Percentiles rank a stretch among this genome's conserved stretches.
phyloP scores from a whole-genome alignment of 53 echinoderm and acorn worm genomes.

The Astropecten irregularis region DNA sequence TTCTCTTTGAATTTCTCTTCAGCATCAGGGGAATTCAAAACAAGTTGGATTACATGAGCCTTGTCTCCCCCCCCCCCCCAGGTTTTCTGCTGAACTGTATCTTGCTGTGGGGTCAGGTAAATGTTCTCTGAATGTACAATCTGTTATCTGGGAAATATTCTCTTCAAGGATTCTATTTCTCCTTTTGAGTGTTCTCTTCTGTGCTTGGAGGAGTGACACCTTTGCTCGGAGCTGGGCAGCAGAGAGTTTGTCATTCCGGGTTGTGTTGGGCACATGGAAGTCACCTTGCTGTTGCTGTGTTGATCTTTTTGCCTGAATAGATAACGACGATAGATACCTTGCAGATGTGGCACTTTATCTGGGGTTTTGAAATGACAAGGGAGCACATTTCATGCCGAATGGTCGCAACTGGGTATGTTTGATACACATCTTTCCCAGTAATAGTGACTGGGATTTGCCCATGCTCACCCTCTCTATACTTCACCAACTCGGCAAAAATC shows the following conservation, averaged over 20 bases:
- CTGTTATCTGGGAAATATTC: background rate
- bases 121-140: background rate
- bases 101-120: background rate
- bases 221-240: background rate
- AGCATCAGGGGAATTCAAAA: too few relatives aligned
- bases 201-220: background rate
- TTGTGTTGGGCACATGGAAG: background rate
- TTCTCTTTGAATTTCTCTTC: too few relatives aligned
- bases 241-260: constrained; percentile 1
- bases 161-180: background rate
- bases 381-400: too few relatives aligned
- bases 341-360: too few relatives aligned
- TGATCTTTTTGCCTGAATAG: background rate
- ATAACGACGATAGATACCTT: background rate
- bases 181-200: background rate
- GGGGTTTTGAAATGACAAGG: too few relatives aligned
- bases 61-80: background rate
- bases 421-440: too few relatives aligned
- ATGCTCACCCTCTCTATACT: too few relatives aligned
- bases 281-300: background rate
- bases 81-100: background rate
- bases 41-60: too few relatives aligned
- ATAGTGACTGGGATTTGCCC: too few relatives aligned
- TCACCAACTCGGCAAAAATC: too few relatives aligned
- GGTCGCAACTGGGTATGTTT: too few relatives aligned